Base-by-base conservation (phyloP, 2,113 vertebrate genomes). In the Sinocyclocheilus anophthalmus region DNA sequence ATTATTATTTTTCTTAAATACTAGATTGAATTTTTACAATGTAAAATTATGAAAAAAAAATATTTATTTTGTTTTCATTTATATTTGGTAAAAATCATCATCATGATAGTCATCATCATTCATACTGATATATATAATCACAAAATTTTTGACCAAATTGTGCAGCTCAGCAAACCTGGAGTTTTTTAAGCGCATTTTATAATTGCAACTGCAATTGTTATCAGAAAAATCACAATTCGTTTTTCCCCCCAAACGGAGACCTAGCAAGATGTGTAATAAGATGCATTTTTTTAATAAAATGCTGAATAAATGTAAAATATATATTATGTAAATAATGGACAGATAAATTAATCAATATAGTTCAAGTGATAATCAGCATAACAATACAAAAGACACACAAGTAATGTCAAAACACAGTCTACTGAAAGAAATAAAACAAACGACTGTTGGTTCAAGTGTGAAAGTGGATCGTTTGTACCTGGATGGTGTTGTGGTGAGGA, bases 401-500 rank as follows among this genome's bases (percentile, higher is more conserved):
- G 2, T 10, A 50, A 14, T 42, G 30, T 20, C 12, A 37, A 24
- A 65, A 18, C 7, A 13, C 30, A 11, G 76, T 3, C 16, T 7
- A 18, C 18, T 33, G 18, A 0, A 22, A 70, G 45, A 70, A 53
- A 70, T 16, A 0, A 70, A 42, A 53, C 2, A 1, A 33, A 8
- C 75, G 65, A 24, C 45, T 26, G 55, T 55, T 11, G 22, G 13
- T 3, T 7, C 1, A 26, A 0, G 16, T 7, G 33, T 59, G 57
- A 48, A 18, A n/a, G 9, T 67, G 16, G 24, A 14, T 70, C 5
- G 59, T 48, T 1, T 26, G 77, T 92, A 95, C 95, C 93, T 92
- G 91, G 92, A 73, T 91, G 94, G 48, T 84, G 93, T 33, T 90
- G 90, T 0, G 95, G 95, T 0, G 95, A 95, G 63, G 95, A 94